A percentile compares a stretch with the other conserved stretches of the same genome.
phyloP scores from a whole-genome alignment of 2,888 invertebrate genomes.

The Blomia tropicalis region DNA sequence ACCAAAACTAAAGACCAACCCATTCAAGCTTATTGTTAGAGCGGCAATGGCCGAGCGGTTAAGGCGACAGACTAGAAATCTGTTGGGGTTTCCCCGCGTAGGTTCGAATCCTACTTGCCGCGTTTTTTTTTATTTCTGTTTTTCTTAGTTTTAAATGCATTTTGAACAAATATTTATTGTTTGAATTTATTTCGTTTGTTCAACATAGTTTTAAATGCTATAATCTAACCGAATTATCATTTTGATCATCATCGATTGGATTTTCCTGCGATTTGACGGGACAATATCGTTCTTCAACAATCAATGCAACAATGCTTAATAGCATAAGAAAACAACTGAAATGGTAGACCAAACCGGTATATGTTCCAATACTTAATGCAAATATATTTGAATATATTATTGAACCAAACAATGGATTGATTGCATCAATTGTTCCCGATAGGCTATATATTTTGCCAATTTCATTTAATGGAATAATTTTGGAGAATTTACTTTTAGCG shows the following conservation, averaged over 20 bases:
- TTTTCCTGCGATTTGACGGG: neutral
- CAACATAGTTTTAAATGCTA: no score
- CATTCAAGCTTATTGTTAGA: neutral
- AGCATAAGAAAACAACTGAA: neutral
- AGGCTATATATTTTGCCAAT: constrained; percentile 1
- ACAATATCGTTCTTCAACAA: neutral
- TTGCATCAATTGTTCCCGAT: neutral
- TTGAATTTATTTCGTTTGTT: no score
- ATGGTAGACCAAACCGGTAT: neutral
- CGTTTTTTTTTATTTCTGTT: neutral
- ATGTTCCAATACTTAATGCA: neutral
- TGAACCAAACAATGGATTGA: neutral
- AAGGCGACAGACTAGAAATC: neutral
- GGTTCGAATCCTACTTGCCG: neutral
- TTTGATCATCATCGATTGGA: no score
- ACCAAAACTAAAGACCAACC: neutral
- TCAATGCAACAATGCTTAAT: neutral
- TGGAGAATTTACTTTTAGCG: constrained; percentile 4
- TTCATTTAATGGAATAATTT: neutral
- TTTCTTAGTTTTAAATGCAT: no score
- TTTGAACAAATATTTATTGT: no score
- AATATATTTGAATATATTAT: neutral
- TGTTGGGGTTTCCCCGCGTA: neutral
- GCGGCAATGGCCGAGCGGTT: neutral
- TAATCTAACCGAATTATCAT: no score